Base-by-base conservation (phyloP, 37 sponge, comb jelly and placozoan genomes). In the Haliclona indistincta region DNA sequence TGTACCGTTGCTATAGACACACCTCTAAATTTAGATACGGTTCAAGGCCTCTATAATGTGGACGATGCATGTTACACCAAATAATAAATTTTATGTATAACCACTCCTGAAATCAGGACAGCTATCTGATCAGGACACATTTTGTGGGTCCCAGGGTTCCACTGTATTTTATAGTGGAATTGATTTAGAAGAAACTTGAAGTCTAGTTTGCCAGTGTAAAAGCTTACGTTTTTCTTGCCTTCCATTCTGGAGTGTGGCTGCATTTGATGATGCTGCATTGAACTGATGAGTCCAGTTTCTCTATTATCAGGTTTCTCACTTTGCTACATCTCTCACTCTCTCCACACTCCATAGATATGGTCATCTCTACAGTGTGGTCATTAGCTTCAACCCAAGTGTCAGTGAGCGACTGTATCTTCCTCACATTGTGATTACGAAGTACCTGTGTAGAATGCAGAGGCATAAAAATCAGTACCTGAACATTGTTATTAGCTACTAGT, bases 251-350 rank as follows among this genome's bases (percentile, higher is more conserved):
- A 0, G 65, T 40, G 66, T 77, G 79, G 6, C 49, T 63, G 26
- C 36, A 76, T 4, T 33, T 71, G 25, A 88, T 61, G 13, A 67
- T 19, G 15, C 76, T 65, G 41, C 75, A 66, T 0, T 64, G 60
- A 19, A 90, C 88, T 3, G 63, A 56, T 17, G 77, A 43, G 28
- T 90, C 87, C 73, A 90, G 17, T 60, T 90, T 90, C 67, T 80
- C 82, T n/a, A 86, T 66, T 20, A 90, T 40, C 28, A 81, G 11
- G 54, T 86, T 90, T 35, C 78, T 76, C 20, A 68, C 67, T 1
- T 32, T 62, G 43, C 80, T 77, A 38, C 88, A 86, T 54, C 25
- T 68, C 26, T 23, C 36, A 8, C 11, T 11, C 6, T 58, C 28
- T n/a, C n/a, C 28, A 6, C 28, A 6, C 6, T 58, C 28, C 6